Conservation (phyloP, 1,140 invertebrate genomes). For the Temnothorax nylanderi region DNA sequence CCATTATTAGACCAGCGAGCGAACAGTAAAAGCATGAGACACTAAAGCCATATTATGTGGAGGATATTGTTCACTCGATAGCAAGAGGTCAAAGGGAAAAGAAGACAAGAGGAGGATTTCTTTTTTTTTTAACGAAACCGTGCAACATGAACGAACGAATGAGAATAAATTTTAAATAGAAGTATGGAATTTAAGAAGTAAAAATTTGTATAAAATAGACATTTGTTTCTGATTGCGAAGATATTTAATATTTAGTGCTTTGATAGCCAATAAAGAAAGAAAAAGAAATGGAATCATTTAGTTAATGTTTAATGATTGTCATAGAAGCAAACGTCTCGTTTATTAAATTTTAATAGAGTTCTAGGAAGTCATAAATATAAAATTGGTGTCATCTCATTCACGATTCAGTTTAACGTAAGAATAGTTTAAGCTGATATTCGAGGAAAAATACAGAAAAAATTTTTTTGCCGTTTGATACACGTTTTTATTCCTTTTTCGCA, state of each 20-base stretch:
- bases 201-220: not conserved
- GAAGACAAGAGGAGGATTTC: conserved; percentile 23
- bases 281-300: conserved; percentile 3
- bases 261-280: not conserved
- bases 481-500: conserved; percentile 42
- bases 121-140: conserved; percentile 21
- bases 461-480: conserved; percentile 29
- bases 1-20: conserved; percentile 65
- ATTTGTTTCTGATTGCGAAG: not conserved
- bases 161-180: conserved; percentile 19
- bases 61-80: conserved; percentile 59
- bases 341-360: conserved; percentile 29
- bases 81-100: conserved; percentile 49
- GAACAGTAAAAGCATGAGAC: conserved; percentile 72
- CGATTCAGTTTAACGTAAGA: not conserved
- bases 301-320: conserved; percentile 17
- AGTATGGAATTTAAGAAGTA: not conserved
- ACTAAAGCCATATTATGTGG: conserved; percentile 65
- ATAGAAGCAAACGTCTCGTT: not conserved
- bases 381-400: conserved; percentile 4
- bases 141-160: not conserved
- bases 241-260: not conserved
- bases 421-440: not conserved
- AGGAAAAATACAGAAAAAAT: not conserved
- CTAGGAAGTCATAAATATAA: not conserved